Evolutionary conservation across 2,888 invertebrate genomes (phyloP).

Genomic region (Microplitis deprimator): DNA sequence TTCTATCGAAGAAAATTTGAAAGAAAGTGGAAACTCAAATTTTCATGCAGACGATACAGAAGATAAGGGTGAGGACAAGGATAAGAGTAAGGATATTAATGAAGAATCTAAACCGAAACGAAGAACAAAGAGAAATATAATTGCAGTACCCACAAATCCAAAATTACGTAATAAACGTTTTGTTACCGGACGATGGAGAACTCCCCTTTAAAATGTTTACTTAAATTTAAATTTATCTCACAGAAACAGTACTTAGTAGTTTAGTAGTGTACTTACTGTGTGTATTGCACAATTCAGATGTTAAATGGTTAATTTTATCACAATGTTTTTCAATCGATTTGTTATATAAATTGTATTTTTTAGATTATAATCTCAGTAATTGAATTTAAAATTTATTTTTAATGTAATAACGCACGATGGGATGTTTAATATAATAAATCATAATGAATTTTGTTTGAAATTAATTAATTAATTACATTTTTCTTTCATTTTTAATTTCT

Average conservation of each 20-base stretch:
- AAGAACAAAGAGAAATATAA: conserved; percentile 38
- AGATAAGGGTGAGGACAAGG: background rate
- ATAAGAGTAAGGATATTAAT: background rate
- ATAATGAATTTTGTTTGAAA: too few species aligned
- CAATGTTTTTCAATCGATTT: background rate
- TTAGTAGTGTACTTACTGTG: background rate
- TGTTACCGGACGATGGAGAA: conserved; percentile 32
- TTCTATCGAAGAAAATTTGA: conserved; percentile 37
- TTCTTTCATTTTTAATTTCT: too few species aligned
- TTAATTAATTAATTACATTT: too few species aligned
- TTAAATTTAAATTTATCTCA: background rate
- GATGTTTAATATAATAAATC: too few species aligned
- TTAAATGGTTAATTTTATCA: background rate
- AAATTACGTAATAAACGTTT: conserved; percentile 8
- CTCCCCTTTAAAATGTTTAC: conserved; percentile 13
- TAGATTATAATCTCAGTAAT: too few species aligned
- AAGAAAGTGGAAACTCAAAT: background rate
- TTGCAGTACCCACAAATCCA: conserved; percentile 26
- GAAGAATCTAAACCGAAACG: conserved; percentile 22
- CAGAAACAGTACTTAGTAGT: background rate
- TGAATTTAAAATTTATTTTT: too few species aligned
- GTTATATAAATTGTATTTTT: background rate
- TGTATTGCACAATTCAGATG: background rate
- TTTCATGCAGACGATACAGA: background rate
- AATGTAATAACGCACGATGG: too few species aligned